phyloP scores from a whole-genome alignment of 2,888 invertebrate species.

The Oscheius sp. region DNA sequence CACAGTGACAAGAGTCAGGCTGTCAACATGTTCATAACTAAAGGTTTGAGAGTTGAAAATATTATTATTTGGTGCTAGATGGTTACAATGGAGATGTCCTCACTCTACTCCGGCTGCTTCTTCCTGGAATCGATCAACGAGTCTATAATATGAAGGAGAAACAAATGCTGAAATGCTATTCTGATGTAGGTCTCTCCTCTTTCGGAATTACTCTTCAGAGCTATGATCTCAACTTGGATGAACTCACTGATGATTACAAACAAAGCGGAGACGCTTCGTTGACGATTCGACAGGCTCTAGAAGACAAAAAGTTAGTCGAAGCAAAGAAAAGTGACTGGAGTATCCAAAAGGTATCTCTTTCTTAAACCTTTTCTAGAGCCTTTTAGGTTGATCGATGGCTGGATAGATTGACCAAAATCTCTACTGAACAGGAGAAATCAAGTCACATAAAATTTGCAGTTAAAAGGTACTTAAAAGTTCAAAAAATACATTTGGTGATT shows the following conservation, averaged over 20 bases:
- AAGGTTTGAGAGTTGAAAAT: slow-evolving; percentile 31
- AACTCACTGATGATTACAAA: slow-evolving; percentile 86
- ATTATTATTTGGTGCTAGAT: slow-evolving; percentile 15
- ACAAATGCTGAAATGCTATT: slow-evolving; percentile 87
- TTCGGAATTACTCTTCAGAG: slow-evolving; percentile 73
- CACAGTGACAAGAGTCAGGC: slow-evolving; percentile 45
- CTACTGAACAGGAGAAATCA: slow-evolving; percentile 87
- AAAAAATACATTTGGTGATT: slow-evolving; percentile 32
- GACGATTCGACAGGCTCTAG: slow-evolving; percentile 83
- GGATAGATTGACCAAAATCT: slow-evolving; percentile 79
- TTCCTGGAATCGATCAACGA: slow-evolving; percentile 84
- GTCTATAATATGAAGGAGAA: slow-evolving; percentile 92
- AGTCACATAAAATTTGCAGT: slow-evolving; percentile 81
- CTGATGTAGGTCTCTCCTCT: slow-evolving; percentile 69
- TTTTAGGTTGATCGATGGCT: slow-evolving; percentile 78
- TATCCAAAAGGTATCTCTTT: slow-evolving; percentile 45
- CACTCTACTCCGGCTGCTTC: slow-evolving; percentile 83
- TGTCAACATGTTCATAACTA: slow-evolving; percentile 39
- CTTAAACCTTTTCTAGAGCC: not conserved
- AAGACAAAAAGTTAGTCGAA: slow-evolving; percentile 76
- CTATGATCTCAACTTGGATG: slow-evolving; percentile 79
- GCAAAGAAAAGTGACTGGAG: slow-evolving; percentile 49
- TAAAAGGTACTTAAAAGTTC: slow-evolving; percentile 70
- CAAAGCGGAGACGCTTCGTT: slow-evolving; percentile 84
- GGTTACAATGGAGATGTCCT: slow-evolving; percentile 49